These are phyloP conservation scores for Cotesia typhae DNA, from an alignment of 1,140 invertebrate genomes.

Conservation along the genomic window DNA sequence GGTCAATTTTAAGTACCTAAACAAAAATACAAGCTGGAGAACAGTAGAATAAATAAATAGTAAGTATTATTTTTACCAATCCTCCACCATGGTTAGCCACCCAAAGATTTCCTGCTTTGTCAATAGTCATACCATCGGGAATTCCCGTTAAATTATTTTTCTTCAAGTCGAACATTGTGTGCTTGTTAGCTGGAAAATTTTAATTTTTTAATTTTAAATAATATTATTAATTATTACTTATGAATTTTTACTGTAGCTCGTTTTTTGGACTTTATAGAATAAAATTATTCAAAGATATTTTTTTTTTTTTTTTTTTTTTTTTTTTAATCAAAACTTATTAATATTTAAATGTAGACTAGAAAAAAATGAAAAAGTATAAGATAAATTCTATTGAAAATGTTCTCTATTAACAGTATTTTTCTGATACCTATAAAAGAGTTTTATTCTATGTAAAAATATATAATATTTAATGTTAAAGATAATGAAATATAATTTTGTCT, in stretches of 20 bases:
- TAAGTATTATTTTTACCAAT: constrained; percentile 54
- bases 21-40: neutral
- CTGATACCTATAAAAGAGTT: too few species aligned
- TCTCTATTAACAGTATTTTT: too few species aligned
- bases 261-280: constrained; percentile 62
- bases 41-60: neutral
- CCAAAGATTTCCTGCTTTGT: constrained; percentile 73
- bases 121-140: constrained; percentile 79
- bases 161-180: constrained; percentile 60
- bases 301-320: too few species aligned
- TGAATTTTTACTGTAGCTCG: neutral
- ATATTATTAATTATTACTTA: constrained; percentile 13
- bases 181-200: constrained; percentile 58
- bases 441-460: too few species aligned
- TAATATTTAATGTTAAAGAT: too few species aligned
- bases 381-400: too few species aligned
- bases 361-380: too few species aligned
- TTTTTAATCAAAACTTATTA: constrained; percentile 40
- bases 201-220: constrained; percentile 42
- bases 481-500: too few species aligned
- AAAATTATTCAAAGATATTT: too few species aligned
- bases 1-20: constrained; percentile 69
- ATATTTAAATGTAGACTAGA: too few species aligned
- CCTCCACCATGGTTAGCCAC: constrained; percentile 69
- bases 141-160: constrained; percentile 62